Evolutionary conservation across 1,140 invertebrate genomes (phyloP), one percentile per base, ranked within the genome.

Genomic region (Atta texana): DNA sequence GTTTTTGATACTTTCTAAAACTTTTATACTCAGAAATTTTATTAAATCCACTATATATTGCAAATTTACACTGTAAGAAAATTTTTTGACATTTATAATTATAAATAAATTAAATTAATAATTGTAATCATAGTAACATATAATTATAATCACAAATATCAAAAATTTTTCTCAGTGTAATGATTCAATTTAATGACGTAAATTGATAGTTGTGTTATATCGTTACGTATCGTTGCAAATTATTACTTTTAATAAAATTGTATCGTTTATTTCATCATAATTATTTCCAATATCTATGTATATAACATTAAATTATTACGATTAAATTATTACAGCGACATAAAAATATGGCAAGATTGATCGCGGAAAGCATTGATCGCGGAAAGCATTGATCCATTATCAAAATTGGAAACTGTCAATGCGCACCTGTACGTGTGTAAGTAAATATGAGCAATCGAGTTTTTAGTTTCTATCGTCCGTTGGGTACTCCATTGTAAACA

Each of bases 361-460:
- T 78, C 24, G 61, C 16, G 44, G 14, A 59, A 53, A 16, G 28
- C 57, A 24, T 72, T 80, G 55, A 86, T 49, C 85, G 61, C 16
- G 44, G n/a, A 59, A 53, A 16, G 28, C 57, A 24, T 72, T 80
- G 55, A 86, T 49, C 85, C 85, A 87, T 87, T 87, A 80, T 51
- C 18, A 21, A 84, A 87, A 82, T 82, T 87, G 85, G 49, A 72
- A 86, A 86, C 63, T 61, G 18, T 87, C 77, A 61, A 31, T 31
- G 39, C 16, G 21, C 63, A 86, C 44, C 53, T 72, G 66, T 28
- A 34, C 51, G 18, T 44, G 34, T 44, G 12, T 34, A 82, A 69
- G 44, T 82, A 86, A 85, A 76, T 71, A 61, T 57, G 55, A 81
- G 34, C 53, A 87, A 87, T 89, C 78, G 63, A 75, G 88, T 89